A percentile compares a stretch with the other conserved stretches of the same genome.
Evolutionary conservation across 2,888 invertebrate genomes (phyloP).

Genomic region (Hetaerina titia): DNA sequence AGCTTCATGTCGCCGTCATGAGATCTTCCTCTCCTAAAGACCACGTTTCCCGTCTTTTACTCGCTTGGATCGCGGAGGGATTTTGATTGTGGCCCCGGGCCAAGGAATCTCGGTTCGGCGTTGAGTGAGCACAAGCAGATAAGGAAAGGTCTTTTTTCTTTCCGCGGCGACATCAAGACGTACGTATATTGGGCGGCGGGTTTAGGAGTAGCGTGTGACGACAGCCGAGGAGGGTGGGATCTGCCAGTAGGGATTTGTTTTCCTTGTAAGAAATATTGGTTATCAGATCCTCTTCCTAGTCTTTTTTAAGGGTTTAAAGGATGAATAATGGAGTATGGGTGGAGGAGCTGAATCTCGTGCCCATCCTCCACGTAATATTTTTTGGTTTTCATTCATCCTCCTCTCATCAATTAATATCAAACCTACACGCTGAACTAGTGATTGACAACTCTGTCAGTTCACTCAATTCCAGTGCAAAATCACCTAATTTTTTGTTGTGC

Average conservation of each 20-base stretch:
- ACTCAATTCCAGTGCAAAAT: no score
- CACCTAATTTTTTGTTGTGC: no score
- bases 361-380: no score
- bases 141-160: not conserved
- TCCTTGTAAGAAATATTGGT: not conserved
- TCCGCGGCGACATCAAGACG: not conserved
- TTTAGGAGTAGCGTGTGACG: not conserved
- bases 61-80: not conserved
- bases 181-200: not conserved
- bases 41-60: not conserved
- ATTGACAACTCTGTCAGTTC: no score
- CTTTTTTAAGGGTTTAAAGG: no score
- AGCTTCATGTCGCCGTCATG: not conserved
- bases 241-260: not conserved
- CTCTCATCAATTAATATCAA: no score
- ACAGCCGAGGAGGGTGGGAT: not conserved
- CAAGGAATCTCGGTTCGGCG: not conserved
- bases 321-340: no score
- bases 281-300: not conserved
- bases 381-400: no score
- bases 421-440: no score
- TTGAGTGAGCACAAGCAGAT: not conserved
- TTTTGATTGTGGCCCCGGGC: not conserved
- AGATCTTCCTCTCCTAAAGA: not conserved
- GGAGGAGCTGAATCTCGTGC: no score